Base-by-base conservation (phyloP, 2,888 invertebrate genomes). In the Hyles lineata region DNA sequence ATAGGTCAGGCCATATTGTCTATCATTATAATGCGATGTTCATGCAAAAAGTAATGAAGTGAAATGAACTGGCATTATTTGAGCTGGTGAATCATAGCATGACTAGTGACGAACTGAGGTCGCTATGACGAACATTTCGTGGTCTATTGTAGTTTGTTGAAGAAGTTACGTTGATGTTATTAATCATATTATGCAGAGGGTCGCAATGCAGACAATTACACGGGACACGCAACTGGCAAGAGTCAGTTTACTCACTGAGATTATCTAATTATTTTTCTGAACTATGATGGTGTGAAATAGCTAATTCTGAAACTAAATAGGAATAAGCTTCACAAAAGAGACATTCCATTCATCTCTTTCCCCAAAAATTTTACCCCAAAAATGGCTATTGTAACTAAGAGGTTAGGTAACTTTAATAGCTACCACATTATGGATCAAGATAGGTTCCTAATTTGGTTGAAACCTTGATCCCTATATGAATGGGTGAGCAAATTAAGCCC, bases 31-130 rank as follows among this genome's bases (percentile, higher is more conserved):
- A 43, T 21, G 43, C 23, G 6, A 50, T 23, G 9, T 50, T 67
- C 67, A 67, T 50, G 67, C 23, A 67, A 67, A 63, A 23, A 23
- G 67, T 50, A 67, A 23, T 50, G 23, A 67, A 67, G 43, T 67
- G 23, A 43, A 67, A 67, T 50, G 62, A 62, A 67, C 23, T 23
- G 23, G 15, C 15, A 17, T 23, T 50, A 23, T 21, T 67, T 32
- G n/a, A 62, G 62, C 35, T 23, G 50, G 67, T 67, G 67, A 67
- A 67, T 67, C 67, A 50, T 50, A 23, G 50, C 67, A 67, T 67
- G 50, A 67, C 67, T 21, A 11, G 35, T 23, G 63, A 17, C 50
- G 23, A 35, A 62, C 35, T 63, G 23, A 67, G 43, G 67, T 50
- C 43, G 67, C 17, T 23, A 50, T 67, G 67, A 67, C 67, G 23